These are phyloP conservation scores for Catharus minimus DNA, from an alignment of 2,113 vertebrate species.

Conservation along the genomic window DNA sequence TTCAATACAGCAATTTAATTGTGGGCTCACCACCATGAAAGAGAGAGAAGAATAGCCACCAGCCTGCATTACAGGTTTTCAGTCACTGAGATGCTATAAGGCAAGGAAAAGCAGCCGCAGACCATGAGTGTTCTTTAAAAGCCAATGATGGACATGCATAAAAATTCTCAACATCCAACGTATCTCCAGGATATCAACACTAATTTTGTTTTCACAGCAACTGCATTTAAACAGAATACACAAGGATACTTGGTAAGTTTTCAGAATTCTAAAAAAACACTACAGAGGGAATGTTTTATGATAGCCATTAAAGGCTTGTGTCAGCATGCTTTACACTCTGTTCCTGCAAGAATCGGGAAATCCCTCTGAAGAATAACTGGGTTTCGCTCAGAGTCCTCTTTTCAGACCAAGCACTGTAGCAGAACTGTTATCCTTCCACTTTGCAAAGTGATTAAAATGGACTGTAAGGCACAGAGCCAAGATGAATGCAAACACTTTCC, in stretches of 20 bases:
- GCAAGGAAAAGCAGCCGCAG: background rate
- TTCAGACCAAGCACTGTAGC: background rate
- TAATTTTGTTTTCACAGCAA: background rate
- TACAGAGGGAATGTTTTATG: background rate
- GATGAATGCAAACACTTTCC: background rate
- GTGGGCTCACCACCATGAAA: constrained; percentile 15
- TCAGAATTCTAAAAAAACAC: background rate
- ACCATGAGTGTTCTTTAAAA: background rate
- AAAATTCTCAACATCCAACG: background rate
- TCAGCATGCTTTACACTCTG: background rate
- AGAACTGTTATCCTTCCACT: constrained; percentile 37
- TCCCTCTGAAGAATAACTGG: background rate
- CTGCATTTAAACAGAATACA: background rate
- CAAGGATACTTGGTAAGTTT: background rate
- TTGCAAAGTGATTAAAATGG: constrained; percentile 38
- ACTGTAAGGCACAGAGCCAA: constrained; percentile 23
- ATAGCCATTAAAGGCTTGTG: background rate
- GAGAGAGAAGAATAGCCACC: background rate
- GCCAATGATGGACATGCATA: rapidly evolving
- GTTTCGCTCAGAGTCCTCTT: background rate
- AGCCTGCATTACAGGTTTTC: background rate
- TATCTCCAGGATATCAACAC: background rate
- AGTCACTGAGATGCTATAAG: background rate
- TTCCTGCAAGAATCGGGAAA: constrained; percentile 17
- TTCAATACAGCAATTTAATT: constrained; percentile 26